A percentile compares a stretch with the other conserved stretches of the same genome.
These are phyloP conservation scores for Agrypnus murinus DNA, from an alignment of 2,888 invertebrate species.

Conservation along the genomic window DNA sequence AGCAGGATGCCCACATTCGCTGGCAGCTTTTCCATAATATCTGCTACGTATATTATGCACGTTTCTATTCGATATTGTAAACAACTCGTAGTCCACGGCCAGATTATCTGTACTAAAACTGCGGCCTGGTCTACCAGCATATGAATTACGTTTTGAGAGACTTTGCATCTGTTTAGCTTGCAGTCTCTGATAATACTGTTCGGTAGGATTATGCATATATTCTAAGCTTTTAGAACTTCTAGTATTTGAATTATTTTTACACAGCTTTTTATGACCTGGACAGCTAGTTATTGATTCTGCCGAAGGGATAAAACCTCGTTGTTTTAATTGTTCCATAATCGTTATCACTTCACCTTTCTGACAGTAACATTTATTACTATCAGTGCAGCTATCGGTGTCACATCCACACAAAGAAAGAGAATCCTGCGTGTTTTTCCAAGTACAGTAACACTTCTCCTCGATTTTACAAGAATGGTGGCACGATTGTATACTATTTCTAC, in stretches of 20 bases:
- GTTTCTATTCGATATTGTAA: slow-evolving; percentile 74
- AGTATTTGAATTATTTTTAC: slow-evolving; percentile 67
- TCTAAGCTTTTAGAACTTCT: slow-evolving; percentile 72
- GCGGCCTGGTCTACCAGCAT: slow-evolving; percentile 40
- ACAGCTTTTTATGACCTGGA: slow-evolving; percentile 63
- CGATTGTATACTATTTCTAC: slow-evolving; percentile 53
- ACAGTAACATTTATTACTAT: slow-evolving; percentile 92
- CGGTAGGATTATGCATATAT: slow-evolving; percentile 73
- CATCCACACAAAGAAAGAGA: slow-evolving; percentile 80
- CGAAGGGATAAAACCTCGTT: slow-evolving; percentile 72
- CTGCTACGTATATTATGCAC: slow-evolving; percentile 62
- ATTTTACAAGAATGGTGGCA: slow-evolving; percentile 72
- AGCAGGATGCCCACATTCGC: slow-evolving; percentile 60
- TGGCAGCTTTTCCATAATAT: slow-evolving; percentile 65
- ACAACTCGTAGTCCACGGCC: slow-evolving; percentile 85
- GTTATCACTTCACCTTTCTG: slow-evolving; percentile 67
- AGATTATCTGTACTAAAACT: slow-evolving; percentile 76
- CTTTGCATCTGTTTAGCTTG: slow-evolving; percentile 68
- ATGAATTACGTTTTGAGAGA: slow-evolving; percentile 58
- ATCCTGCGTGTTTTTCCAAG: slow-evolving; percentile 69
- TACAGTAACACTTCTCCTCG: slow-evolving; percentile 79
- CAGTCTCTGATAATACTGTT: slow-evolving; percentile 72
- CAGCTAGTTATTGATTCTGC: slow-evolving; percentile 54
- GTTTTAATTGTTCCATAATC: slow-evolving; percentile 73
- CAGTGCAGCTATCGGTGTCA: slow-evolving; percentile 90